Percentiles rank a stretch among this genome's conserved stretches.
phyloP scores from a whole-genome alignment of 1,140 invertebrate species.

The Atopsyche davidsoni region DNA sequence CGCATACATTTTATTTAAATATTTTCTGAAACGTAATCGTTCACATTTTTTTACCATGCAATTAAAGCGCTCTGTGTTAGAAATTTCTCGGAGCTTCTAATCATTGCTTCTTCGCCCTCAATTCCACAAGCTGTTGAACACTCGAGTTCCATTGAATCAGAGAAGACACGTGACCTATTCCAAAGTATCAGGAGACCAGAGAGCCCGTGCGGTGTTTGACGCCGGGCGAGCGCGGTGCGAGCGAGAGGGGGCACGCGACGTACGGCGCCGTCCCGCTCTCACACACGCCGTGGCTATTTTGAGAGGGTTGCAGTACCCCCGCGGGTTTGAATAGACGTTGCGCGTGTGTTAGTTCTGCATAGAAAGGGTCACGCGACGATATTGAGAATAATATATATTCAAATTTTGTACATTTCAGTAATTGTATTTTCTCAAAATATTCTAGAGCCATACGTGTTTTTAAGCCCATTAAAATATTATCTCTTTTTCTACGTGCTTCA shows the following conservation, averaged over 20 bases:
- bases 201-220: neutral
- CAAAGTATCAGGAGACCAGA: conserved; percentile 20
- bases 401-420: too few relatives aligned
- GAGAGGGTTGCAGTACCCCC: conserved; percentile 21
- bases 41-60: neutral
- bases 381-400: too few relatives aligned
- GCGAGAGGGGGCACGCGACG: neutral
- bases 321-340: conserved; percentile 4
- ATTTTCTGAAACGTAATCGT: neutral
- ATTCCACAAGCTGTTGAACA: conserved; percentile 15
- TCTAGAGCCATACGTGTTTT: too few relatives aligned
- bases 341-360: conserved; percentile 10
- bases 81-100: neutral
- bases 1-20: neutral
- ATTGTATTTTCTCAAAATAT: too few relatives aligned
- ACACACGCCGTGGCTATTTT: conserved; percentile 12
- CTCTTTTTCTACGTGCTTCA: too few relatives aligned
- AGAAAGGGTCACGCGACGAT: too few relatives aligned
- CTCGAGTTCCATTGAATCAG: conserved; percentile 20
- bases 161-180: conserved; percentile 29
- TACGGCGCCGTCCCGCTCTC: conserved; percentile 6
- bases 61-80: neutral
- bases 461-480: too few relatives aligned
- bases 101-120: neutral
- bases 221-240: neutral